Base-by-base conservation (phyloP, 92 coral and sea anemone species). In the Muricea muricata region DNA sequence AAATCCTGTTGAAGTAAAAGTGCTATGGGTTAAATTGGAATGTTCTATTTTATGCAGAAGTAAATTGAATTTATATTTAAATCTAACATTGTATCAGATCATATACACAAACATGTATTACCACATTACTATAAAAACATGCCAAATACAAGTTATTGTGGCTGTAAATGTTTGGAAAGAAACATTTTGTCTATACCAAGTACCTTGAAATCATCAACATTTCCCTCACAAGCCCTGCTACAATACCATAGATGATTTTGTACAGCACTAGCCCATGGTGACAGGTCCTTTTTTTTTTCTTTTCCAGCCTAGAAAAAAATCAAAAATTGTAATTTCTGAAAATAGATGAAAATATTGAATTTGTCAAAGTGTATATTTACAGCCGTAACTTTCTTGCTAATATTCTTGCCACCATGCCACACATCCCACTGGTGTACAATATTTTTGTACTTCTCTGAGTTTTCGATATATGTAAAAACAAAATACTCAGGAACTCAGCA, bases 221-320 rank as follows among this genome's bases (percentile, higher is more conserved):
- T 34, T 2, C 84, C 60, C 18, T 48, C 20, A 37, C 75, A 80
- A 13, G 24, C 69, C 55, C 84, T 80, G 37, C 60, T 60, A 37
- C 73, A 80, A 48, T 80, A 80, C 84, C 84, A 80, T 6, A 80
- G 63, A 55, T 80, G 84, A n/a, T 61, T 80, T n/a, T 75, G 69
- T 0, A 35, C 74, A 60, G 84, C 17, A 80, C 74, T 58, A 23
- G 35, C 73, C 84, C 84, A 80, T 31, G 48, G 32, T 14, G 37
- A 47, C 10, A 80, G 75, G 8, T 80, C 84, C 0, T 32, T 58
- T 30, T 80, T 80, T 17, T 80, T 80, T 24, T 65, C 31, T 32
- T 61, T 26, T 7, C 58, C 31, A 12, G 75, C 75, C 75, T 61
- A n/a, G n/a, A n/a, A n/a, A 25, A 15, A 20, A 26, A 30, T 42